Evolutionary conservation across 2,888 invertebrate species (phyloP).

Genomic region (Tachina fera): DNA sequence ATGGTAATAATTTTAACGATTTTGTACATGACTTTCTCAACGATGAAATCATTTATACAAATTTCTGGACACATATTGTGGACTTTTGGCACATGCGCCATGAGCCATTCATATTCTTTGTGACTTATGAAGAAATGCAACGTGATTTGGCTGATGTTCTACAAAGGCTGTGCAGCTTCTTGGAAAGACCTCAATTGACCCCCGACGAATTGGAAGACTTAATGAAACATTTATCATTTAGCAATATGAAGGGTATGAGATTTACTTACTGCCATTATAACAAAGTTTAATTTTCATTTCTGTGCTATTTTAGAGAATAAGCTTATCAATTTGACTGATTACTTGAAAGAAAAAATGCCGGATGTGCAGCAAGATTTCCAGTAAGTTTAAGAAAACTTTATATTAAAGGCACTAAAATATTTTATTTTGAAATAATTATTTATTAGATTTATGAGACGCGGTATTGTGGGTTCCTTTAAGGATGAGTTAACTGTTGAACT

Average conservation of each 20-base stretch:
- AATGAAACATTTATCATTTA: slow-evolving; percentile 71
- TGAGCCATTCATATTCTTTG: slow-evolving; percentile 75
- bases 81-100: slow-evolving; percentile 77
- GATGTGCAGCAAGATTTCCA: slow-evolving; percentile 56
- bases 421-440: not conserved
- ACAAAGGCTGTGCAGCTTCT: slow-evolving; percentile 50
- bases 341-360: slow-evolving; percentile 32
- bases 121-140: slow-evolving; percentile 77
- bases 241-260: slow-evolving; percentile 72
- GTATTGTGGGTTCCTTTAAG: slow-evolving; percentile 72
- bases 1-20: slow-evolving; percentile 77
- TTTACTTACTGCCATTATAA: not conserved
- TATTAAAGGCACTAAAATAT: too few species aligned
- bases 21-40: slow-evolving; percentile 63
- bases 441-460: slow-evolving; percentile 73
- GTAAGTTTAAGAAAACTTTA: slow-evolving; percentile 44
- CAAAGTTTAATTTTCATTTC: too few species aligned
- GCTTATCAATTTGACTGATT: slow-evolving; percentile 52
- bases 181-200: slow-evolving; percentile 50
- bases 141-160: slow-evolving; percentile 72
- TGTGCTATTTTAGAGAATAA: slow-evolving; percentile 54
- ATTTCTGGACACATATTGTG: slow-evolving; percentile 75
- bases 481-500: slow-evolving; percentile 70
- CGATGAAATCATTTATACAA: slow-evolving; percentile 63
- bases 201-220: slow-evolving; percentile 60